These are phyloP conservation scores for Ardeotis arabs DNA, from an alignment of 2,113 vertebrate genomes.

Conservation along the genomic window DNA sequence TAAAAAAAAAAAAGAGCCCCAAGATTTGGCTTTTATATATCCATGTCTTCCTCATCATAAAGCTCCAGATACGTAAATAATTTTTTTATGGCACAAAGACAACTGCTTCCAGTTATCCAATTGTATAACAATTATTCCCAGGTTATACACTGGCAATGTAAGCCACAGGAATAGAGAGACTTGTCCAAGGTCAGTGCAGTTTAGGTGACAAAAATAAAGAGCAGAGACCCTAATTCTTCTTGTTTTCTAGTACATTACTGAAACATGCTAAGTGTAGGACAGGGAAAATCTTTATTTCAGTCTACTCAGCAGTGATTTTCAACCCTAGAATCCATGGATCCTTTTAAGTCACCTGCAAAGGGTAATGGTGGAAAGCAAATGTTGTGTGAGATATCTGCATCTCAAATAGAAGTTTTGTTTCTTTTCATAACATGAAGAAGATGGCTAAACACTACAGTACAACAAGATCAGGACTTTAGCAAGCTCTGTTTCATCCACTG, in stretches of 20 bases:
- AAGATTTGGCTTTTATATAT: background rate
- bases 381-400: accelerated
- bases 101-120: background rate
- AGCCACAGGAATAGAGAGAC: background rate
- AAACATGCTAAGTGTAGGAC: background rate
- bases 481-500: background rate
- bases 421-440: background rate
- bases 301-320: background rate
- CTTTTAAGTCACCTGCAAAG: background rate
- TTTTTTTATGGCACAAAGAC: background rate
- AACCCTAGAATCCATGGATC: background rate
- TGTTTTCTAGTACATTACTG: background rate
- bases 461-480: background rate
- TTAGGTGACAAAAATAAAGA: background rate
- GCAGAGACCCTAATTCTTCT: background rate
- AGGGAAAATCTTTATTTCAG: background rate
- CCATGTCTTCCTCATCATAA: background rate
- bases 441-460: background rate
- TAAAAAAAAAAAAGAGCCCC: background rate
- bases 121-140: background rate
- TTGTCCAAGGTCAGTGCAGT: background rate
- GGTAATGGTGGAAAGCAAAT: background rate
- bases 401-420: background rate
- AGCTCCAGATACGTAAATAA: background rate
- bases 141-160: background rate